Conservation (phyloP, 1,140 invertebrate species). For the Drosophila kohkoa region DNA sequence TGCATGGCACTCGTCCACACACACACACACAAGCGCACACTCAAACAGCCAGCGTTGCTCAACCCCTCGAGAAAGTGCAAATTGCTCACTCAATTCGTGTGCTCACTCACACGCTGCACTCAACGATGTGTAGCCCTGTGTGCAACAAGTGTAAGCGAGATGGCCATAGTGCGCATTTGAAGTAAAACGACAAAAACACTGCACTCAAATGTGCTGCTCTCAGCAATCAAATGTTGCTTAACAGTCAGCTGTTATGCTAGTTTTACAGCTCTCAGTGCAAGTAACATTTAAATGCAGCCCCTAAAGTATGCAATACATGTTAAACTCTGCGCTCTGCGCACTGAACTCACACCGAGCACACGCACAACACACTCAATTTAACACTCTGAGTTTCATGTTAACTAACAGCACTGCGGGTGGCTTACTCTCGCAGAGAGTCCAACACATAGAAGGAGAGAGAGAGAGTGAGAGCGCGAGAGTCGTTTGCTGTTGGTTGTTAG, state of each 20-base stretch:
- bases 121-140: neutral
- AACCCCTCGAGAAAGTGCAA: neutral
- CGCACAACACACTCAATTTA: constrained; percentile 27
- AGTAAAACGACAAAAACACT: neutral
- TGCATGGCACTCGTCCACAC: neutral
- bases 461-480: constrained; percentile 13
- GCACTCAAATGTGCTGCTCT: constrained; percentile 5
- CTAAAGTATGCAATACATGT: constrained; percentile 31
- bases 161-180: constrained; percentile 6
- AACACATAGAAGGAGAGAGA: neutral
- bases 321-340: constrained; percentile 17
- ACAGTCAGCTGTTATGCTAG: constrained; percentile 27
- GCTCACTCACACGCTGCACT: constrained; percentile 23
- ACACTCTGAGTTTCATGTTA: constrained; percentile 31
- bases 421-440: constrained; percentile 6
- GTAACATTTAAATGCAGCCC: constrained; percentile 35
- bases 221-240: constrained; percentile 1
- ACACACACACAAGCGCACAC: neutral
- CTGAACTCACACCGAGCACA: constrained; percentile 7
- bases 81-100: constrained; percentile 18
- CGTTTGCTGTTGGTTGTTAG: constrained; percentile 9
- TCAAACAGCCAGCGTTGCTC: neutral
- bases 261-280: neutral
- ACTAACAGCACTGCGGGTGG: constrained; percentile 39
- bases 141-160: constrained; percentile 43